Percentiles rank a stretch among this genome's conserved stretches.
Conservation (phyloP, 2,113 vertebrate genomes). For the Vidua chalybeata region DNA sequence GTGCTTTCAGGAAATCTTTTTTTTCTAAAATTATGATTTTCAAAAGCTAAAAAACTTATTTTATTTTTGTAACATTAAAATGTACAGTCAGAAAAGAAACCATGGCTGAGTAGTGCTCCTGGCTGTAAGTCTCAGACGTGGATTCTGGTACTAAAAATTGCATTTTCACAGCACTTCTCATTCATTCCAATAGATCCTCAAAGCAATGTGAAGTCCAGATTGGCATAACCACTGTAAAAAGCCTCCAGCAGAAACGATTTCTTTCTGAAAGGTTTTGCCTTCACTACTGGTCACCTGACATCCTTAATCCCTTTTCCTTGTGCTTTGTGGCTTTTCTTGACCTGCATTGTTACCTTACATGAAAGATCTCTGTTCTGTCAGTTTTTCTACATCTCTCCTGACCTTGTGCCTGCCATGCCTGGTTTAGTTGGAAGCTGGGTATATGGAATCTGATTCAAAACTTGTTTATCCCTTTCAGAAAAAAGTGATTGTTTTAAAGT, state of each 20-base stretch:
- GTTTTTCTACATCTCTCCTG: neutral
- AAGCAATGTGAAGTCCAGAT: neutral
- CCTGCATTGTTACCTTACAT: neutral
- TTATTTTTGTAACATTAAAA: neutral
- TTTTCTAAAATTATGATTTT: constrained; percentile 15
- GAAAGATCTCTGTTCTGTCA: neutral
- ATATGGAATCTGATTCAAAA: neutral
- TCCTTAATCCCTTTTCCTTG: neutral
- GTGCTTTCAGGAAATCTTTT: neutral
- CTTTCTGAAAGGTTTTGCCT: neutral
- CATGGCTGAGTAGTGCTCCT: neutral
- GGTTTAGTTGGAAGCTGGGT: neutral
- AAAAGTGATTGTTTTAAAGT: neutral
- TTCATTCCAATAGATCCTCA: neutral
- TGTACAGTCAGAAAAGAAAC: neutral
- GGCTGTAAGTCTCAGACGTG: neutral
- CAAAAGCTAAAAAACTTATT: neutral
- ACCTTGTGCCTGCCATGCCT: neutral
- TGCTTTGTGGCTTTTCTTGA: neutral
- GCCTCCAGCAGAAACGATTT: neutral
- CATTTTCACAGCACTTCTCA: neutral
- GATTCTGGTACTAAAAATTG: neutral
- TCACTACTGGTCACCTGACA: neutral
- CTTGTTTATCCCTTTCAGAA: neutral
- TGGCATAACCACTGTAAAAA: neutral